phyloP scores from a whole-genome alignment of 2,888 invertebrate genomes.

The Rhingia rostrata region DNA sequence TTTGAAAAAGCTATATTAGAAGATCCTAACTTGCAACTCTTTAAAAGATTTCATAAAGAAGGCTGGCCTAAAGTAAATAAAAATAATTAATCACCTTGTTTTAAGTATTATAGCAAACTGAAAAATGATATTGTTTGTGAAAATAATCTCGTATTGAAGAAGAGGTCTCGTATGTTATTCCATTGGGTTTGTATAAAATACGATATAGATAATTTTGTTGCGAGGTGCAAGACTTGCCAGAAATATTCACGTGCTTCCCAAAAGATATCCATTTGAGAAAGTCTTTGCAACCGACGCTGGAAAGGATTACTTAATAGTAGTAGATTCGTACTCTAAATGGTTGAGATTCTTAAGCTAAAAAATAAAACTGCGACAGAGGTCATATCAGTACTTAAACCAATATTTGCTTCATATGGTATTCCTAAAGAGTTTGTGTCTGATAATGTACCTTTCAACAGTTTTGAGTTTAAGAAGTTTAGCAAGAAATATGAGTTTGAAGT shows the following conservation, averaged over 20 bases:
- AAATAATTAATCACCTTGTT: no score
- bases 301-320: conserved; percentile 17
- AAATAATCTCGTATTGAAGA: conserved; percentile 33
- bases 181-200: conserved; percentile 22
- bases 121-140: conserved; percentile 13
- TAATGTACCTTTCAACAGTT: conserved; percentile 46
- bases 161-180: conserved; percentile 21
- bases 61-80: no score
- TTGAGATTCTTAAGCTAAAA: conserved; percentile 27
- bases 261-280: conserved; percentile 45
- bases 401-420: conserved; percentile 39
- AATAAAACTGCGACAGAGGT: conserved; percentile 34
- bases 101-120: conserved; percentile 19
- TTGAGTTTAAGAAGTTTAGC: conserved; percentile 39
- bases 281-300: conserved; percentile 25
- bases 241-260: background rate
- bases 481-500: conserved; percentile 28
- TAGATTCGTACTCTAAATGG: conserved; percentile 39
- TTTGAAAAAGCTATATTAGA: no score
- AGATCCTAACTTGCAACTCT: no score
- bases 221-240: background rate
- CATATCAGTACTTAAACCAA: conserved; percentile 28
- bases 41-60: no score
- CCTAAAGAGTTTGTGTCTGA: conserved; percentile 37
- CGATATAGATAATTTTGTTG: conserved; percentile 25